phyloP scores from a whole-genome alignment of 2,888 invertebrate species.

The Heliothis peltigera region DNA sequence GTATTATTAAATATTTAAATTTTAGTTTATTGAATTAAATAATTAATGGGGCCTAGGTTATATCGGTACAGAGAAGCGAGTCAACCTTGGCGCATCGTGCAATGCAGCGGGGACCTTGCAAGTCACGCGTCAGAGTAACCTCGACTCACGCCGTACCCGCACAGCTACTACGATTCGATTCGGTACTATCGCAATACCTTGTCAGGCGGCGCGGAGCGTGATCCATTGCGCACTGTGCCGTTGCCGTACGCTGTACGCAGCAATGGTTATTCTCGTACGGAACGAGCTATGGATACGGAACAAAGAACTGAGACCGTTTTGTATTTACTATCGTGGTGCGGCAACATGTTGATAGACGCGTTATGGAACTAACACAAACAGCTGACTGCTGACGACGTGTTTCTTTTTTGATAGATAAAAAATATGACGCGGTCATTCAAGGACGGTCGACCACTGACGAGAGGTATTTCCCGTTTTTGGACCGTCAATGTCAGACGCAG shows the following conservation, averaged over 20 bases:
- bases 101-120: constrained; percentile 90
- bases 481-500: constrained; percentile 73
- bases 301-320: constrained; percentile 39
- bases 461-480: constrained; percentile 84
- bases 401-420: constrained; percentile 86
- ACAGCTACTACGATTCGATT: constrained; percentile 76
- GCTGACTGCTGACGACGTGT: constrained; percentile 86
- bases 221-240: constrained; percentile 73
- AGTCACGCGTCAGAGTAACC: constrained; percentile 90
- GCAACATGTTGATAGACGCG: constrained; percentile 85
- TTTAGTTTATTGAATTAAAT: constrained; percentile 47
- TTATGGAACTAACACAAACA: constrained; percentile 86
- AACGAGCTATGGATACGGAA: constrained; percentile 68
- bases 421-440: constrained; percentile 87
- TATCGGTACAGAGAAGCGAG: constrained; percentile 80
- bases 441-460: constrained; percentile 83
- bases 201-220: constrained; percentile 52
- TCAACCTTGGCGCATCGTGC: constrained; percentile 90
- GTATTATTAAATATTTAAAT: constrained; percentile 30
- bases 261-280: constrained; percentile 2
- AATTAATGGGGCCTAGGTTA: constrained; percentile 72
- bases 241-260: constrained; percentile 21
- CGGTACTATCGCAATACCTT: constrained; percentile 67
- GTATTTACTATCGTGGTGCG: constrained; percentile 63
- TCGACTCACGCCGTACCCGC: constrained; percentile 87